Conservation (phyloP, 2,113 vertebrate genomes). For the Pandion haliaetus region DNA sequence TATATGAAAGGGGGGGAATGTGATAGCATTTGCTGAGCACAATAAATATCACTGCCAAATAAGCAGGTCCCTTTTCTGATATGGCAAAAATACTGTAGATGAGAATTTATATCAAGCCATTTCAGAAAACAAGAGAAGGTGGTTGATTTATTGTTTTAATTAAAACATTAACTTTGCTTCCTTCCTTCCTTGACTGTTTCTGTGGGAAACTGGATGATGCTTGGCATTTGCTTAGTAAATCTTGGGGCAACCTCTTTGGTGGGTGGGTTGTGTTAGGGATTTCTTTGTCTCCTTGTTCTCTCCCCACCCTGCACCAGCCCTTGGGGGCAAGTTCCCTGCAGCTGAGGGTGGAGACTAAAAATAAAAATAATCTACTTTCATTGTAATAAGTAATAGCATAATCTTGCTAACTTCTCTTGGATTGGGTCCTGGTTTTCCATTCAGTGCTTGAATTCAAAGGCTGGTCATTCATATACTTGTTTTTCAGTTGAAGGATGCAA, state of each 20-base stretch:
- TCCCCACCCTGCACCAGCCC: not conserved
- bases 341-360: not conserved
- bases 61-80: not conserved
- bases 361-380: not conserved
- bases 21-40: not conserved
- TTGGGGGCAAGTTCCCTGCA: not conserved
- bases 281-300: not conserved
- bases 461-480: not conserved
- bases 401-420: not conserved
- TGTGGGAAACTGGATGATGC: not conserved
- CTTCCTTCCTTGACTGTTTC: not conserved
- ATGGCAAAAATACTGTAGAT: not conserved
- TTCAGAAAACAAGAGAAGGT: not conserved
- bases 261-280: not conserved
- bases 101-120: not conserved
- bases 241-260: not conserved
- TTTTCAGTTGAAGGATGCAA: not conserved
- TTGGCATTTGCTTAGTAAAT: not conserved
- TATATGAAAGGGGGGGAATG: not conserved
- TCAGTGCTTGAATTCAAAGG: not conserved
- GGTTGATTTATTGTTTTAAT: not conserved
- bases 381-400: not conserved
- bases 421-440: not conserved
- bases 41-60: not conserved
- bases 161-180: not conserved